Evolutionary conservation across 1,140 invertebrate species (phyloP), one percentile per base, ranked within the genome.

Genomic region (Heliconius himera): DNA sequence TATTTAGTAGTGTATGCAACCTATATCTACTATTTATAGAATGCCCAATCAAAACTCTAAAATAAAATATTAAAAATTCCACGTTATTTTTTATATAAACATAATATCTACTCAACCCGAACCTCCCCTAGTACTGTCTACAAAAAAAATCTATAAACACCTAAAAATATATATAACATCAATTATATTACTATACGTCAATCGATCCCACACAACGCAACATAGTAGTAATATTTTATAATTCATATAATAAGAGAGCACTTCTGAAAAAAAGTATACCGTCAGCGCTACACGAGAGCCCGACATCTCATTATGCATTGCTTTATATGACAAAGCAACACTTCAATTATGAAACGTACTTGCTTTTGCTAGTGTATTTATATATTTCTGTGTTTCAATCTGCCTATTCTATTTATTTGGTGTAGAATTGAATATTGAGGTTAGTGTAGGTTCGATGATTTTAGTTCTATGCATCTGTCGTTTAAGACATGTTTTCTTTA

Each of bases 331-430:
- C 54, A 60, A 60, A 60, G 54, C 54, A 60, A 60, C 54, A 60
- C 54, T 60, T 60, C 54, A 60, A 60, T 60, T 60, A 60, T 60
- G n/a, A 60, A 22, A 60, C 54, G 49, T 51, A 51, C 49, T 60
- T 22, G 54, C 54, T 13, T 60, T 60, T 73, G 29, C 29, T 2
- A 11, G 20, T 18, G 9, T 41, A 41, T 41, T 36, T 51, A 18
- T 41, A 74, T 74, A 74, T 29, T 79, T 60, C 54, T 60, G 54
- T 54, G 20, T 60, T 60, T 56, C 54, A 56, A n/a, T 56, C 54
- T 1, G 9, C 54, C n/a, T n/a, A 3, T 56, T 60, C 20, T 60
- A 9, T 60, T 22, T 60, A 60, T n/a, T 11, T 9, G 20, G 5
- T 56, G 20, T n/a, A n/a, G 20, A 56, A 8, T n/a, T 20, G 8